A percentile compares a stretch with the other conserved stretches of the same genome.
phyloP scores from a whole-genome alignment of 2,113 vertebrate species.

The Sisor rabdophorus region DNA sequence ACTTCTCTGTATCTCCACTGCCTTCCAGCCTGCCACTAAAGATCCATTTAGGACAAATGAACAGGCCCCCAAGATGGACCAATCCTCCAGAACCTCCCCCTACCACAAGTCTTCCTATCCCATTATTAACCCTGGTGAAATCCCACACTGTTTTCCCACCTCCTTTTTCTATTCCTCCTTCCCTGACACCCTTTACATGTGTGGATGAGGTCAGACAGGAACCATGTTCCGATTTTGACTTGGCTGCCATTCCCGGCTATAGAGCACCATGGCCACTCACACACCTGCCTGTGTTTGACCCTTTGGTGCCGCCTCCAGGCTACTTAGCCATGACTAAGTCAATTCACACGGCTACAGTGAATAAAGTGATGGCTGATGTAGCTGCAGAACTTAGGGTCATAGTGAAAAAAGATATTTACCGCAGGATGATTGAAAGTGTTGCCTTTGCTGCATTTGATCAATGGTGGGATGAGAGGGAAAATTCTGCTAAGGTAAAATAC shows the following conservation, averaged over 20 bases:
- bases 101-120: constrained; percentile 38
- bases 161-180: constrained; percentile 45
- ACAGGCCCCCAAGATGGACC: constrained; percentile 14
- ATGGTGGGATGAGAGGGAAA: constrained; percentile 92
- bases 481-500: constrained; percentile 77
- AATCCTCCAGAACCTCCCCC: constrained; percentile 22
- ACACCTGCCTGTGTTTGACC: constrained; percentile 80
- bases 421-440: constrained; percentile 89
- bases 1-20: background rate
- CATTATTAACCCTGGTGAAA: constrained; percentile 44
- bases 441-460: constrained; percentile 91
- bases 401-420: constrained; percentile 89
- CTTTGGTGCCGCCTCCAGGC: constrained; percentile 82
- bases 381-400: constrained; percentile 87
- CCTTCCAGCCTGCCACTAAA: constrained; percentile 22
- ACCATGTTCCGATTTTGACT: constrained; percentile 67
- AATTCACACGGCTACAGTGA: constrained; percentile 80
- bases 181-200: constrained; percentile 43
- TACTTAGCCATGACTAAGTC: constrained; percentile 74
- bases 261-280: constrained; percentile 75
- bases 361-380: constrained; percentile 83
- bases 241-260: constrained; percentile 51
- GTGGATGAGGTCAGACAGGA: constrained; percentile 47
- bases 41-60: constrained; percentile 7
- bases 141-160: constrained; percentile 23